Conservation (phyloP, 2,113 vertebrate genomes). For the Diphyllodes magnificus region DNA sequence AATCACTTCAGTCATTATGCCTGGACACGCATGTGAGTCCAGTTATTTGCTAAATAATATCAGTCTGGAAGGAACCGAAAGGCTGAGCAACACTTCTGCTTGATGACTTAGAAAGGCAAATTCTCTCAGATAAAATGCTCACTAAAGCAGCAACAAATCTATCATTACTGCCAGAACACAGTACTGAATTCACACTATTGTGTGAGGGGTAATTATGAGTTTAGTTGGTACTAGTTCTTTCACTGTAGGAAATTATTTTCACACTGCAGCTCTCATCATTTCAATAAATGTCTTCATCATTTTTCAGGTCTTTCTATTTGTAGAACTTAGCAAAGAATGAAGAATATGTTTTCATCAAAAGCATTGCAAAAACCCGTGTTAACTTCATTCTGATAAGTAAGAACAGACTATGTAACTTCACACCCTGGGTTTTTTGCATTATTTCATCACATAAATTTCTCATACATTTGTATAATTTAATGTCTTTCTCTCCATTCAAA, state of each 20-base stretch:
- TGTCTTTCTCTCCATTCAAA: background rate
- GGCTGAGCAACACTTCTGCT: background rate
- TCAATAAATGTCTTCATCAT: background rate
- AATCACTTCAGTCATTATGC: background rate
- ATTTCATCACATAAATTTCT: background rate
- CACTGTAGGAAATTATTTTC: background rate
- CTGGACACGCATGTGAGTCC: rapidly evolving
- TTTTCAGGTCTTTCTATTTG: background rate
- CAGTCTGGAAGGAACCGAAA: background rate
- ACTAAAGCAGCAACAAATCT: background rate
- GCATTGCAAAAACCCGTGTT: background rate
- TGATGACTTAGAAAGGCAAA: background rate
- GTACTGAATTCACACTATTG: background rate
- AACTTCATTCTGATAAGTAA: background rate
- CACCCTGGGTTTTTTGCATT: background rate
- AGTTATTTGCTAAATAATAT: background rate
- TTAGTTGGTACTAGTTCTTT: background rate
- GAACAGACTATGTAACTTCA: background rate
- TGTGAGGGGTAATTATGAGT: background rate
- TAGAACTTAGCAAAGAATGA: background rate
- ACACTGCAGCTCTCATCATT: background rate
- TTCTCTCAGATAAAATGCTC: background rate
- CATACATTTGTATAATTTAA: background rate
- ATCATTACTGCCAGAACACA: background rate
- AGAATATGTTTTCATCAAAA: background rate